phyloP scores from a whole-genome alignment of 92 coral and sea anemone genomes.

The Epizoanthus rinbou region DNA sequence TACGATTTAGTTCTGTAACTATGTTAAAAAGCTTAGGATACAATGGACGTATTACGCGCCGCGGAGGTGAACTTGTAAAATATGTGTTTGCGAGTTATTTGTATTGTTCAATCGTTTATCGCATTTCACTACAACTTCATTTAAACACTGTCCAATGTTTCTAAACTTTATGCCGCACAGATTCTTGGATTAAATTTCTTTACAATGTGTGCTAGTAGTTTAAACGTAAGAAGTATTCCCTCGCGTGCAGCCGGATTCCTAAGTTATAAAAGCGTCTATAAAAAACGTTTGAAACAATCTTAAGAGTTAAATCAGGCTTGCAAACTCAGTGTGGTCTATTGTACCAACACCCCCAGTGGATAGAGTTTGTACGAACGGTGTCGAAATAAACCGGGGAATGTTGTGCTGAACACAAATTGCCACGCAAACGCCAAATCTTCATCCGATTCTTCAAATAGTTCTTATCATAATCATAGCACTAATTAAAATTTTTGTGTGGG shows the following conservation, averaged over 20 bases:
- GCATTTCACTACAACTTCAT: constrained; percentile 7
- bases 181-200: background rate
- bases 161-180: background rate
- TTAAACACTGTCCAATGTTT: background rate
- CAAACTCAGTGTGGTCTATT: background rate
- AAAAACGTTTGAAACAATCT: constrained; percentile 19
- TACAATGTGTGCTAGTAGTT: background rate
- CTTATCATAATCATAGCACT: background rate
- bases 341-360: constrained; percentile 15
- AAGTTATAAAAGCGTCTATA: constrained; percentile 14
- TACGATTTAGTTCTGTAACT: background rate
- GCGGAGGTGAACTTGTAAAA: background rate
- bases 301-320: constrained; percentile 5
- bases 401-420: background rate
- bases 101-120: constrained; percentile 4
- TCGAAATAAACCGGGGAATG: background rate
- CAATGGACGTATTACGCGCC: background rate
- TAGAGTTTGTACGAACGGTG: constrained; percentile 10
- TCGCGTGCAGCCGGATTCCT: constrained; percentile 26
- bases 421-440: background rate
- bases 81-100: background rate
- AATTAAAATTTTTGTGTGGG: background rate
- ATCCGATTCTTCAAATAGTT: background rate
- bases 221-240: background rate
- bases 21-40: constrained; percentile 13